Evolutionary conservation across 2,888 invertebrate genomes (phyloP).

Genomic region (Chrysina gloriosa): DNA sequence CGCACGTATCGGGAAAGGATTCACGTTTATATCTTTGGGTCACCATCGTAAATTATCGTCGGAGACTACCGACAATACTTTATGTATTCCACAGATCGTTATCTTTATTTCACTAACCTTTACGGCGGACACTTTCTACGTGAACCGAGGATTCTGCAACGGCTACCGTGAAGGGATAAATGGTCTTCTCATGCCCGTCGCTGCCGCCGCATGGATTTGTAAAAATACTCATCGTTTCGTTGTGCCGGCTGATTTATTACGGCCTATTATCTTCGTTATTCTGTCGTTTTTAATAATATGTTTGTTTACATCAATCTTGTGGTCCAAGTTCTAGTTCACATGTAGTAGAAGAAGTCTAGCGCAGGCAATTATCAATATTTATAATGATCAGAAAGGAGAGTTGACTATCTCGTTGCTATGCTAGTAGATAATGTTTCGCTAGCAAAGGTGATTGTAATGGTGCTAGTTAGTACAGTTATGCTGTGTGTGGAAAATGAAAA

Average conservation of each 20-base stretch:
- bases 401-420: no score
- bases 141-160: conserved; percentile 31
- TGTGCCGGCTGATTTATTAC: conserved; percentile 19
- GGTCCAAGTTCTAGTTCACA: no score
- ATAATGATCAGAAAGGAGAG: no score
- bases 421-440: no score
- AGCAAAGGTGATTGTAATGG: no score
- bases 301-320: conserved; percentile 17
- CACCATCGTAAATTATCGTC: conserved; percentile 41
- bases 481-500: no score
- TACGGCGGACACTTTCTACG: conserved; percentile 38
- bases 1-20: conserved; percentile 33
- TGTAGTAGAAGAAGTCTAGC: no score
- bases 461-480: no score
- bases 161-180: conserved; percentile 35
- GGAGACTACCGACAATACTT: conserved; percentile 40
- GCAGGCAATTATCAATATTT: no score
- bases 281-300: conserved; percentile 11
- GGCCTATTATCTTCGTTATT: conserved; percentile 10
- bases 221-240: conserved; percentile 33
- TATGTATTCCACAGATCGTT: conserved; percentile 42
- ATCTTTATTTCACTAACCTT: conserved; percentile 41
- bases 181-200: conserved; percentile 20
- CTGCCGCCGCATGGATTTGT: conserved; percentile 15
- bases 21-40: conserved; percentile 42